Conservation (phyloP, 2,888 invertebrate genomes). For the Drosophila rellima region DNA sequence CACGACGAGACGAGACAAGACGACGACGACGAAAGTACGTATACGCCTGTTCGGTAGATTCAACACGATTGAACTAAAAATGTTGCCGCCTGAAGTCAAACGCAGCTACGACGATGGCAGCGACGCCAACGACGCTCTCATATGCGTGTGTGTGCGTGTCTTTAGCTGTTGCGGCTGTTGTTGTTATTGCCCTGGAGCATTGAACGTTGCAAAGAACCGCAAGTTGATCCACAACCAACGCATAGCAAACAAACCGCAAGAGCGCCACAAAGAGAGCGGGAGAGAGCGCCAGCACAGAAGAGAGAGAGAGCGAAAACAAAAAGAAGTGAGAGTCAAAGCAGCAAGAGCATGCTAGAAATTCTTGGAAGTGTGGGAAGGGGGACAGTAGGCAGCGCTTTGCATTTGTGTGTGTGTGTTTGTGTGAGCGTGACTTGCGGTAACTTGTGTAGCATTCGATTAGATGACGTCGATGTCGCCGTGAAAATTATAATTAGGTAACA, state of each 20-base stretch:
- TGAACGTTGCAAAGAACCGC: constrained; percentile 65
- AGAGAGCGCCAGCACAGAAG: not conserved
- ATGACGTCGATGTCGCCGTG: constrained; percentile 28
- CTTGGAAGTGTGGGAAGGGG: constrained; percentile 30
- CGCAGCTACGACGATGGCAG: constrained; percentile 53
- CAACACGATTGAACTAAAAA: constrained; percentile 78
- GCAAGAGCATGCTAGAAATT: constrained; percentile 38
- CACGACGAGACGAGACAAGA: constrained; percentile 21
- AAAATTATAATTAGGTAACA: constrained; percentile 28
- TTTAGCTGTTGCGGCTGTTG: constrained; percentile 8
- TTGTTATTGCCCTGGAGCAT: constrained; percentile 61
- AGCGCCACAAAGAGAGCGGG: constrained; percentile 13
- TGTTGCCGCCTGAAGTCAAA: constrained; percentile 47
- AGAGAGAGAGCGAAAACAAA: not conserved
- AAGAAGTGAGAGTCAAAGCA: constrained; percentile 11
- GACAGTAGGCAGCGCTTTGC: not conserved
- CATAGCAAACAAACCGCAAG: constrained; percentile 23
- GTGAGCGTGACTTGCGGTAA: constrained; percentile 43
- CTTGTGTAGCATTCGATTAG: constrained; percentile 35
- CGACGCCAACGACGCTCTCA: constrained; percentile 33
- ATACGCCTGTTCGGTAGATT: constrained; percentile 79
- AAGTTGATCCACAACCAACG: constrained; percentile 61
- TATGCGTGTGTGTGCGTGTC: constrained; percentile 28
- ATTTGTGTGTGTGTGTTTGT: not conserved
- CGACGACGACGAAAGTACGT: constrained; percentile 65